A percentile compares a stretch with the other conserved stretches of the same genome.
Evolutionary conservation across 2,113 vertebrate genomes (phyloP).

Genomic region (Protomyctophum bolini): DNA sequence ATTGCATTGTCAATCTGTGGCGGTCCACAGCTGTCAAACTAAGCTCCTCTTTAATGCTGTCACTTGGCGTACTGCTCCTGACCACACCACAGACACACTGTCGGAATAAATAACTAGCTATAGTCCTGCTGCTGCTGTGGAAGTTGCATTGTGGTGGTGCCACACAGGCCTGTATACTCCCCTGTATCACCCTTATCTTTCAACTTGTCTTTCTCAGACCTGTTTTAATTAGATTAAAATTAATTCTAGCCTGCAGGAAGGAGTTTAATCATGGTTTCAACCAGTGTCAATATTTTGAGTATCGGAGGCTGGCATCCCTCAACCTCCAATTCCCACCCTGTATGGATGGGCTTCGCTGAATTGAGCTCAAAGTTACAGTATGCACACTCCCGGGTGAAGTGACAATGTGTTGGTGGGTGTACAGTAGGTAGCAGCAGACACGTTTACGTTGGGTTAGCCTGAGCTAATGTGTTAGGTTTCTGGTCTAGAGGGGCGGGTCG

Average conservation of each 20-base stretch:
- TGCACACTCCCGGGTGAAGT: not conserved
- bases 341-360: constrained; percentile 30
- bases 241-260: constrained; percentile 40
- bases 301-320: constrained; percentile 43
- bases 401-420: constrained; percentile 20
- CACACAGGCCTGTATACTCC: constrained; percentile 36
- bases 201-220: constrained; percentile 59
- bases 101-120: constrained; percentile 49
- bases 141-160: constrained; percentile 40
- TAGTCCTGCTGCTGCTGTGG: constrained; percentile 34
- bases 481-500: too few species aligned
- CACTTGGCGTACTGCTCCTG: constrained; percentile 51
- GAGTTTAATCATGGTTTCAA: constrained; percentile 20
- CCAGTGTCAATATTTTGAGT: constrained; percentile 14
- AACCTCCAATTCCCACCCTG: constrained; percentile 26
- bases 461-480: too few species aligned
- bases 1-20: constrained; percentile 62
- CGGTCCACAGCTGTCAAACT: constrained; percentile 56
- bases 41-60: constrained; percentile 44
- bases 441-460: too few species aligned
- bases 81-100: constrained; percentile 21
- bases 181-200: constrained; percentile 65
- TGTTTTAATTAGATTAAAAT: constrained; percentile 77
- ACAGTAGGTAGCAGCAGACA: too few species aligned
- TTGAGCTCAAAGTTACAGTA: constrained; percentile 23